Evolutionary conservation across 1,140 invertebrate species (phyloP), one percentile per base, ranked within the genome.

Genomic region (Drosophila pseudoananassae): DNA sequence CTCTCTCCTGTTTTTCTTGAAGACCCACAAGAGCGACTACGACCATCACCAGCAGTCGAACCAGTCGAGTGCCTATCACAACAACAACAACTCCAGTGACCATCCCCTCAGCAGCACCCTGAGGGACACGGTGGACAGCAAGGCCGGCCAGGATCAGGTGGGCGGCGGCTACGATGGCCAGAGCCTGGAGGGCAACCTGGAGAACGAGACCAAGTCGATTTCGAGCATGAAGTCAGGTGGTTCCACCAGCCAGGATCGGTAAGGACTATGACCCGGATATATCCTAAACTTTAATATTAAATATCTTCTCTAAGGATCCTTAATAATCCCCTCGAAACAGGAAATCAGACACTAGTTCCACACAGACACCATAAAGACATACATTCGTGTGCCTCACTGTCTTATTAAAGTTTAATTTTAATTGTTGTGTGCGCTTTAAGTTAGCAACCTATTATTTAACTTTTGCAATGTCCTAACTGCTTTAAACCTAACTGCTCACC

Each of bases 151-250:
- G 40, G 63, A 76, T 10, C 77, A 76, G 29, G 65, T 27, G 17
- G 53, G 25, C 31, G 47, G 53, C 38, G 47, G 53, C 45, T 87
- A 83, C 49, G 83, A 88, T 61, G 84, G 76, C 8, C 83, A 88
- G 45, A 88, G 83, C 31, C 64, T 88, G 31, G 79, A 87, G 71
- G 85, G 89, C 63, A 97, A 97, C 92, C 95, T 97, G 54, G 96
- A 98, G 90, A 96, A 95, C 8, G 94, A 92, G 78, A 95, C 93
- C 64, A 95, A 93, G 92, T 95, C 92, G 84, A 95, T 93, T 84
- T 94, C 92, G 83, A 95, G 93, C 92, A 93, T 92, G 76, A 95
- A 93, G 89, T 95, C 93, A 61, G 92, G 95, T 72, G 95, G 95
- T 78, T 94, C 95, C 49, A 91, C 94, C 77, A 91, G 94, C 80